Evolutionary conservation across 2,113 vertebrate species (phyloP).

Genomic region (Tetrao urogallus): DNA sequence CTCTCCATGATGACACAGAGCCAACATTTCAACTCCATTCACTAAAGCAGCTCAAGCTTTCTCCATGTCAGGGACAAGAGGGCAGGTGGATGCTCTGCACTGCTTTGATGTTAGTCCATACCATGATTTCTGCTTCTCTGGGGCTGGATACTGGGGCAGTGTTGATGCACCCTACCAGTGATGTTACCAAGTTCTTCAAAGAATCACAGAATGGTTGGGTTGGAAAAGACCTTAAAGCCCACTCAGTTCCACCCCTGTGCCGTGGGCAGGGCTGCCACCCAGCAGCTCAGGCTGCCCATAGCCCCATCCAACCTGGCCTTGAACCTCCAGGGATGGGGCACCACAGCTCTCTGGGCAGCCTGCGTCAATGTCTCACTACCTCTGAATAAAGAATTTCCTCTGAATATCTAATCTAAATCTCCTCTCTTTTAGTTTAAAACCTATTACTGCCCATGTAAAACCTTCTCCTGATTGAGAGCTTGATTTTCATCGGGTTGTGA

Average conservation of each 20-base stretch:
- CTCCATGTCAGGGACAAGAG: accelerated
- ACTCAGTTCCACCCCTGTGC: background rate
- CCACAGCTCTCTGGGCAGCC: background rate
- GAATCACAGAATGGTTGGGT: background rate
- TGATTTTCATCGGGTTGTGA: background rate
- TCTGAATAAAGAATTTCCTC: too few species aligned
- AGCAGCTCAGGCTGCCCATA: background rate
- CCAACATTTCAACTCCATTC: background rate
- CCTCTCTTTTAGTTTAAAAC: too few species aligned
- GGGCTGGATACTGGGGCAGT: background rate
- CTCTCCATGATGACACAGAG: background rate
- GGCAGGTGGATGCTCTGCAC: background rate
- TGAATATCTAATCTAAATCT: too few species aligned
- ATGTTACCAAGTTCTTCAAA: background rate
- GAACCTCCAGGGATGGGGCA: background rate
- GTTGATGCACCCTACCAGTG: background rate
- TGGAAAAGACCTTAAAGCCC: background rate
- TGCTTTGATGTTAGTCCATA: background rate
- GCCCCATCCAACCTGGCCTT: background rate
- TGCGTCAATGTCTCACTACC: background rate
- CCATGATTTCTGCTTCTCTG: background rate
- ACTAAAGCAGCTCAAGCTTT: background rate
- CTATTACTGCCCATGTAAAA: background rate
- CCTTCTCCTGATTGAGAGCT: background rate
- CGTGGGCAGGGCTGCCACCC: background rate